Conservation (phyloP, 2,797 vertebrate genomes). For the Caiman crocodilus region DNA sequence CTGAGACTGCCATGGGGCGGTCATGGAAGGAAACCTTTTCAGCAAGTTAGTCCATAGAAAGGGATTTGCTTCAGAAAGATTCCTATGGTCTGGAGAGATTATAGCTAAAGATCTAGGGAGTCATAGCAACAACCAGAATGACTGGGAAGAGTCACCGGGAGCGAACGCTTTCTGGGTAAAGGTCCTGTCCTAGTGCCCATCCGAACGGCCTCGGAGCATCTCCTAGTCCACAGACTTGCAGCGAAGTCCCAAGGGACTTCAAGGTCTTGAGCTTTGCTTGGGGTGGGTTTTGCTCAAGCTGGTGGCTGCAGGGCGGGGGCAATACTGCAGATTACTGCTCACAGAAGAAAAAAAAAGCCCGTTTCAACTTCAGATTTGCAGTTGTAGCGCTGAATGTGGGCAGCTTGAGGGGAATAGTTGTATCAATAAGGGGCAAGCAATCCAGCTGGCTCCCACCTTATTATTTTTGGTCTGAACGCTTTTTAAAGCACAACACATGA, state of each 20-base stretch:
- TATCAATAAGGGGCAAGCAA: conserved; percentile 52
- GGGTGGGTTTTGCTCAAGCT: conserved; percentile 12
- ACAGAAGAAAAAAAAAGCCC: background rate
- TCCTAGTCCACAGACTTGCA: background rate
- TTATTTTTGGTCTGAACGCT: conserved; percentile 71
- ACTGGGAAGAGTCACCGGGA: background rate
- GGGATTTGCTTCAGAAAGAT: background rate
- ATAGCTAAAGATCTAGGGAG: background rate
- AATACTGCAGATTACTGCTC: background rate
- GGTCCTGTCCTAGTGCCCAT: background rate
- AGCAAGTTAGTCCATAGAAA: conserved; percentile 1
- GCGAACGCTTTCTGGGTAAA: background rate
- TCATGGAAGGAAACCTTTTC: background rate
- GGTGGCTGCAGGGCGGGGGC: background rate
- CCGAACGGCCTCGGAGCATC: background rate
- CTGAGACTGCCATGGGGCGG: background rate
- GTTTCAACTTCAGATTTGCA: conserved; percentile 49
- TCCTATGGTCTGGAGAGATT: background rate
- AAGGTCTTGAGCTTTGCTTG: background rate
- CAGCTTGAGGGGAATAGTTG: conserved; percentile 67
- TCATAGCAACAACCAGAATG: background rate
- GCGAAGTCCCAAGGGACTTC: background rate
- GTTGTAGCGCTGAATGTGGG: conserved; percentile 62
- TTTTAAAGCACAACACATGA: conserved; percentile 58
- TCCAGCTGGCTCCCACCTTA: conserved; percentile 65